Base-by-base conservation (phyloP, 2,797 vertebrate species). In the Hyperoplus immaculatus region DNA sequence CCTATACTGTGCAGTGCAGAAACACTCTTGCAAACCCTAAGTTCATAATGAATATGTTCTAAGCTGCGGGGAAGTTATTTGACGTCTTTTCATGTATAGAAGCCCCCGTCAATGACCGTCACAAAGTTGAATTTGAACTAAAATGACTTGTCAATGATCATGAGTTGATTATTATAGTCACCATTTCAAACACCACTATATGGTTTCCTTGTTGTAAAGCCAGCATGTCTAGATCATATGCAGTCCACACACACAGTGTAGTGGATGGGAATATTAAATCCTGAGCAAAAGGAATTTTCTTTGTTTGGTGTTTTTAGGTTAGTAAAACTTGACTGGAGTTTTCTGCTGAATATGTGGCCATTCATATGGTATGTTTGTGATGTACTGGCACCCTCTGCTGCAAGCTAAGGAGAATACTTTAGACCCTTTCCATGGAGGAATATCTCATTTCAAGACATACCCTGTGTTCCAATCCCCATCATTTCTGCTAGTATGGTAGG, bases 321-420 rank as follows among this genome's bases (percentile, higher is more conserved):
- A 36, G 18, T 53, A 18, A 29, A 85, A 79, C 74, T 79, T 71
- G 71, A 71, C 67, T 47, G 43, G 50, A 68, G 38, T 63, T 47
- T 63, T 47, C 7, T 71, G 45, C 59, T 75, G 67, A 39, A 64
- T 79, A 65, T 57, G 56, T 61, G 68, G 72, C 64, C 29, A 29
- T 29, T 29, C 29, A 61, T 76, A 53, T 15, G 57, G 15, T 51
- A 13, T 70, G 43, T 72, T 69, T 75, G 81, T 94, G 87, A 86
- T 86, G 87, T 85, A 84, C 77, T 95, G 92, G 94, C 94, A 65
- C 94, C 94, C 93, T 95, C 94, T 95, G 92, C 93, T 94, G 94
- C 75, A 74, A 16, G 80, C 3, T 8, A 1, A 85, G 72, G 78
- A 92, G 91, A 94, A 93, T 90, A 82, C 86, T 59, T 58, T 61